Conservation (phyloP, 2,797 vertebrate genomes). For the Remorina albescens region DNA sequence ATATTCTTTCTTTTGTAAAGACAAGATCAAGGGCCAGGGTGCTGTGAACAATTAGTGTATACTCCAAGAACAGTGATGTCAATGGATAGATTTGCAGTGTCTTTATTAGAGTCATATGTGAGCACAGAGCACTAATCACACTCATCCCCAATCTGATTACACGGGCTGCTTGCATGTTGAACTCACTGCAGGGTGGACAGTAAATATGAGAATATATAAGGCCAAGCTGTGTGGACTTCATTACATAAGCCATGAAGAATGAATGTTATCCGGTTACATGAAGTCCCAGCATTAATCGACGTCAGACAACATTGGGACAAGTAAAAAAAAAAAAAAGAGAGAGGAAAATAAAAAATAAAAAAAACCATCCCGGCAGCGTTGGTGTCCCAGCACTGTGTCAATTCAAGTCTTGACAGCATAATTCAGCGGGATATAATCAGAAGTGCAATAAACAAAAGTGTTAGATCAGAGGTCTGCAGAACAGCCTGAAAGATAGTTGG, state of each 20-base stretch:
- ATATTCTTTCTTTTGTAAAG: constrained; percentile 24
- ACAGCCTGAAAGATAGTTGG: constrained; percentile 63
- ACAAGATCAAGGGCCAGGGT: constrained; percentile 31
- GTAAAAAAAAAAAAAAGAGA: constrained; percentile 9
- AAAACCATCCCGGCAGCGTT: background rate
- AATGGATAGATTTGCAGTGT: constrained; percentile 66
- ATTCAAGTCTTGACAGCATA: constrained; percentile 43
- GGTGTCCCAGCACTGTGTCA: constrained; percentile 42
- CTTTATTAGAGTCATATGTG: constrained; percentile 82
- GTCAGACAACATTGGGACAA: constrained; percentile 37
- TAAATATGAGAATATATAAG: constrained; percentile 52
- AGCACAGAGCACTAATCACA: constrained; percentile 56
- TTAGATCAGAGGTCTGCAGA: constrained; percentile 55
- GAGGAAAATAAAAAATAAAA: constrained; percentile 10
- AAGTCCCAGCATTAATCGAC: constrained; percentile 40
- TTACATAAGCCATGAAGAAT: constrained; percentile 76
- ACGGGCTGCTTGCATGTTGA: constrained; percentile 48
- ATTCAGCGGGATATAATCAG: constrained; percentile 67
- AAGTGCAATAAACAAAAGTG: constrained; percentile 61
- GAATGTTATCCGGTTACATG: constrained; percentile 53
- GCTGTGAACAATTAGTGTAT: constrained; percentile 61
- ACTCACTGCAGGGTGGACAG: constrained; percentile 58
- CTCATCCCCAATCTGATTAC: constrained; percentile 61
- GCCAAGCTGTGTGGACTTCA: constrained; percentile 55
- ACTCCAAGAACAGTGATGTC: constrained; percentile 75